Evolutionary conservation across 2,888 invertebrate genomes (phyloP).

Genomic region (Drymonia ruficornis): DNA sequence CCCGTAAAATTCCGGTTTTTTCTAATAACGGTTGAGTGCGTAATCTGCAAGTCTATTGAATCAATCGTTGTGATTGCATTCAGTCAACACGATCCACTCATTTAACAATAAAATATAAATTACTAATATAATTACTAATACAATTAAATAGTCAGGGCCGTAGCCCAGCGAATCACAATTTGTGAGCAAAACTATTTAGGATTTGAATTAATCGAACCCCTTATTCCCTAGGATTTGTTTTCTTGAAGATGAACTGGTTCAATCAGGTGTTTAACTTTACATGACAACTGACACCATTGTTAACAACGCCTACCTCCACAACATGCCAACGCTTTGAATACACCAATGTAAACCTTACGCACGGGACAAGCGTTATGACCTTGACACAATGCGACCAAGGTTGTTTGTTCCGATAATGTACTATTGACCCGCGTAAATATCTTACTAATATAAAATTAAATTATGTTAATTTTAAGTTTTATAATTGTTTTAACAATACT

Average conservation of each 20-base stretch:
- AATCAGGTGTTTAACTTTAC: conserved; percentile 11
- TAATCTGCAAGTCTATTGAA: conserved; percentile 47
- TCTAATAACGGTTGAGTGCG: conserved; percentile 47
- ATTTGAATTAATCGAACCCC: no score
- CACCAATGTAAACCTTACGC: conserved; percentile 28
- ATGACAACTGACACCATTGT: conserved; percentile 7
- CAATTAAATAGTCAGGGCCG: no score
- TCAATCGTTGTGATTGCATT: conserved; percentile 30
- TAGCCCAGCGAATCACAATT: not conserved
- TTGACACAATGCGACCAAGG: conserved; percentile 64
- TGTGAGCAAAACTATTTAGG: not conserved
- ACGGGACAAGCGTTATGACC: conserved; percentile 48
- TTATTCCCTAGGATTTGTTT: not conserved
- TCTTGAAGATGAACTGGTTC: conserved; percentile 16
- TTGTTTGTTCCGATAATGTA: conserved; percentile 36
- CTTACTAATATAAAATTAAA: conserved; percentile 26
- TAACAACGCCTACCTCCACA: conserved; percentile 15
- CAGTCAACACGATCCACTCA: not conserved
- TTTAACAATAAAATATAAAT: not conserved
- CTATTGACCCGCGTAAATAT: conserved; percentile 30
- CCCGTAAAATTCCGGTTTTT: conserved; percentile 59
- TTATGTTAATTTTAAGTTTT: conserved; percentile 40
- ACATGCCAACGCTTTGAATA: conserved; percentile 30
- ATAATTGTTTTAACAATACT: conserved; percentile 23
- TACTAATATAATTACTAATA: no score